Evolutionary conservation across 2,797 vertebrate species (phyloP), one percentile per base, ranked within the genome.

Genomic region (Sphenodon punctatus): DNA sequence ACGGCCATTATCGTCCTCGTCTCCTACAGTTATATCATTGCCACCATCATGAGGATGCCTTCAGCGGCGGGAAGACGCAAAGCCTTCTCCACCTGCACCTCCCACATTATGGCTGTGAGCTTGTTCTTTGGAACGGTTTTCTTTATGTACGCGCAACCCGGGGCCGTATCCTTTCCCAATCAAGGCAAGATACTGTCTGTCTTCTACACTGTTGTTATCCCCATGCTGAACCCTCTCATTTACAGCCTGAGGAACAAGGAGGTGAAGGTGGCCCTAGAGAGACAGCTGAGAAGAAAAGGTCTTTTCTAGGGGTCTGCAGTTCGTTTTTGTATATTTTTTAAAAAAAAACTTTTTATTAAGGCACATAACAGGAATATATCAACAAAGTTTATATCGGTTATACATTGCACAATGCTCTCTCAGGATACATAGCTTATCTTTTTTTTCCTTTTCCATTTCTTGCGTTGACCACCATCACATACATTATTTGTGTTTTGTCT

Each of bases 171-270:
- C 43, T 92, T 86, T 39, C 22, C 13, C 10, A 66, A 90, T 38
- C 61, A 67, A 51, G 61, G 38, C 39, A 90, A 92, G 74, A 81
- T 91, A 11, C 60, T 90, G 4, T 90, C 89, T 63, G 74, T 91
- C 1, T 91, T 91, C 53, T 89, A 92, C 51, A 91, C 88, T 9
- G 81, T 86, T 13, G 63, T 91, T 32, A 92, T 91, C 27, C 84
- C 87, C 25, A 87, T 93, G 90, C 22, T 92, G 45, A 92, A 93
- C 10, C 87, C 86, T 30, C 59, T 90, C 25, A 90, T 92, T 45
- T 91, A 90, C 32, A 90, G 85, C 36, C 53, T 92, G 67, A 90
- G 88, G 46, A 93, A 89, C 41, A 87, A 88, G n/a, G 82, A 93
- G 5, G 86, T 91, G n/a, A 91, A 93, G 51, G 27, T 66, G 42